A percentile compares a stretch with the other conserved stretches of the same genome.
Conservation (phyloP, 2,797 vertebrate genomes). For the Coracias cyanogaster region DNA sequence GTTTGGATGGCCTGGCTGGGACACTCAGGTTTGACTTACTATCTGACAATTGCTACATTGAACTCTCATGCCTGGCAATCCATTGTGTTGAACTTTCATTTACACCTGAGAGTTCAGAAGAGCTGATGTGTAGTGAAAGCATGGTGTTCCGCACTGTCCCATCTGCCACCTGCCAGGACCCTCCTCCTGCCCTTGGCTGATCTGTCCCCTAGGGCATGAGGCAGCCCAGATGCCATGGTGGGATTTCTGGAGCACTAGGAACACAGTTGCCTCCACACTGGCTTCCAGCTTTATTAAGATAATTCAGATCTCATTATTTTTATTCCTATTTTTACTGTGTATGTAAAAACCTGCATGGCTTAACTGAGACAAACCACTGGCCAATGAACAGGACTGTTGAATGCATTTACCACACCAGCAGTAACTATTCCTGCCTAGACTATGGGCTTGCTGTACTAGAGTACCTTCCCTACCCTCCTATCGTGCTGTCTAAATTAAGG, state of each 20-base stretch:
- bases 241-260: background rate
- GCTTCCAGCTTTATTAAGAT: background rate
- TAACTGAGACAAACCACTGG: background rate
- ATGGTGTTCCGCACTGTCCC: background rate
- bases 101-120: background rate
- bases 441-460: background rate
- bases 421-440: background rate
- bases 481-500: background rate
- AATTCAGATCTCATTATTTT: background rate
- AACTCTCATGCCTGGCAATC: background rate
- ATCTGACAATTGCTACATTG: background rate
- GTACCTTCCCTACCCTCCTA: background rate
- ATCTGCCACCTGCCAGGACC: fast-evolving
- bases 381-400: background rate
- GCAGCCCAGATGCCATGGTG: background rate
- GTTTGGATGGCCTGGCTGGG: background rate
- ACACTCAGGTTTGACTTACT: background rate
- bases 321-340: background rate
- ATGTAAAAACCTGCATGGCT: background rate
- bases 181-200: background rate
- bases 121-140: background rate
- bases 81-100: background rate
- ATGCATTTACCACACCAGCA: background rate
- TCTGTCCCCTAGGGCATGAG: background rate
- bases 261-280: background rate